phyloP scores from a whole-genome alignment of 2,888 invertebrate species.

The Platynereis dumerilii region DNA sequence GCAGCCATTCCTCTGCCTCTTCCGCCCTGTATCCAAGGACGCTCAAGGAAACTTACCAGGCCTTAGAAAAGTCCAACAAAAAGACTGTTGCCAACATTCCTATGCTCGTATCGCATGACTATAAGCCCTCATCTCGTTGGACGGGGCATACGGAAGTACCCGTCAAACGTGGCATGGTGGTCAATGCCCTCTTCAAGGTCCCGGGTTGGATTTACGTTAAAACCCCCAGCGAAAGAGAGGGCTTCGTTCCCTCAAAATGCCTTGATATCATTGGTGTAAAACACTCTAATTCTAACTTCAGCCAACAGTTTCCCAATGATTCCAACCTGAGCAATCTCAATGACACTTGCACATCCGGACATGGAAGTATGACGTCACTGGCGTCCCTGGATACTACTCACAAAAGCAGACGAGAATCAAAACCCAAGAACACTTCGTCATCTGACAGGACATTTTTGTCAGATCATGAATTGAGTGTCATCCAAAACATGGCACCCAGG shows the following conservation, averaged over 20 bases:
- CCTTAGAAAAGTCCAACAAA: conserved; percentile 2
- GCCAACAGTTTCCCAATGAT: conserved; percentile 2
- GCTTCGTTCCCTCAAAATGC: not conserved
- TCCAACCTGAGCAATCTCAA: not conserved
- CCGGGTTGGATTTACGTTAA: not conserved
- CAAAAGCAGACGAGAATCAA: too few species aligned
- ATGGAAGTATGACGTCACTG: too few species aligned
- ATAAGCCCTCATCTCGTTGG: not conserved
- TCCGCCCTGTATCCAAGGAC: not conserved
- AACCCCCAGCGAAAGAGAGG: not conserved
- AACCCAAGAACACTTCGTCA: too few species aligned
- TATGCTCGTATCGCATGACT: not conserved
- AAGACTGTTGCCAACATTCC: not conserved
- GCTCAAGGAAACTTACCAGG: not conserved
- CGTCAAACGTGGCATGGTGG: not conserved
- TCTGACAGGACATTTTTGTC: too few species aligned
- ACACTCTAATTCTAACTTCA: not conserved
- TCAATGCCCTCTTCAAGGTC: not conserved
- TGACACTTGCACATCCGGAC: too few species aligned
- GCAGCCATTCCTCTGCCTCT: too few species aligned
- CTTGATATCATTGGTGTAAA: conserved; percentile 1
- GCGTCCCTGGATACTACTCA: too few species aligned
- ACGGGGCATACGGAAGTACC: not conserved
- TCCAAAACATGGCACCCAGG: too few species aligned
- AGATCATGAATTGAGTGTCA: too few species aligned